These are phyloP conservation scores for Mirounga angustirostris DNA, from an alignment of 2,113 vertebrate genomes.

Conservation along the genomic window DNA sequence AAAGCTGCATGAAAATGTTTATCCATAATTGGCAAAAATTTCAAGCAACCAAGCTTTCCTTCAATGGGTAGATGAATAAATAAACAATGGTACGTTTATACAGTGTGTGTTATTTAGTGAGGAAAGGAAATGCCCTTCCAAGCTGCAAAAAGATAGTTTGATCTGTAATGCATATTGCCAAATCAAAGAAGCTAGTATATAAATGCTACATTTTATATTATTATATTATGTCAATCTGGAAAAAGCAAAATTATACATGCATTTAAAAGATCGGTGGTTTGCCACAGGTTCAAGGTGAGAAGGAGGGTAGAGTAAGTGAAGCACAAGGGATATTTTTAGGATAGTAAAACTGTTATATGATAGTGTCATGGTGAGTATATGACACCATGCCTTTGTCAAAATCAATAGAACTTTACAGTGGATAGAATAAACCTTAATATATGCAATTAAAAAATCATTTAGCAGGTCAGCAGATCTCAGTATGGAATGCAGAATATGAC, in stretches of 20 bases:
- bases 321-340: background rate
- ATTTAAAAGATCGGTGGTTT: background rate
- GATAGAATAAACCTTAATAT: background rate
- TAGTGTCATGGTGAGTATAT: background rate
- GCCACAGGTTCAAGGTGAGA: background rate
- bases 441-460: background rate
- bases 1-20: background rate
- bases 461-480: background rate
- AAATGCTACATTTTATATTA: background rate
- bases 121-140: background rate
- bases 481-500: background rate
- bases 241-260: background rate
- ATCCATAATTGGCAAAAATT: background rate
- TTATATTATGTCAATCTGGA: background rate
- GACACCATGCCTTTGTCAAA: background rate
- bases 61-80: background rate
- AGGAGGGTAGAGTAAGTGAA: background rate
- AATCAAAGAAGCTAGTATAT: background rate
- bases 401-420: background rate
- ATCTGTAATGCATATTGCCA: background rate
- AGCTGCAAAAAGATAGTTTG: background rate
- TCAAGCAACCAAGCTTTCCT: background rate
- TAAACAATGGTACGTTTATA: background rate
- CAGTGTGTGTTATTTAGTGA: background rate
- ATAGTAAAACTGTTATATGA: background rate